These are phyloP conservation scores for Linnaemya tessellans DNA, from an alignment of 2,888 invertebrate species.

Conservation along the genomic window DNA sequence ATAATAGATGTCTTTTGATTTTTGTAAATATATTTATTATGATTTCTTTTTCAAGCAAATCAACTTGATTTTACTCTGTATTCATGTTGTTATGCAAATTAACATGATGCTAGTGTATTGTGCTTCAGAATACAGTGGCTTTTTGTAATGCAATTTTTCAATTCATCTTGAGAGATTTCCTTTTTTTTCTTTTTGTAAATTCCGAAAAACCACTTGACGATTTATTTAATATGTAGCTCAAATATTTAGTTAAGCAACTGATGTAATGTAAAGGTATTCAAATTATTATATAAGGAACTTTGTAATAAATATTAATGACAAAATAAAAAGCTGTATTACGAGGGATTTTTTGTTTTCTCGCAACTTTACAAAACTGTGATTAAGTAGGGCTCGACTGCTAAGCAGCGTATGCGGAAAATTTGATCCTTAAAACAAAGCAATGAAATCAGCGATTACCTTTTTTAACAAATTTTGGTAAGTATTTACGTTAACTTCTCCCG, in stretches of 20 bases:
- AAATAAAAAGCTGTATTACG: too few species aligned
- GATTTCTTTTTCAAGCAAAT: neutral
- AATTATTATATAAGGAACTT: neutral
- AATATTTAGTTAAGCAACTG: slow-evolving; percentile 22
- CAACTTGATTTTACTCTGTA: slow-evolving; percentile 12
- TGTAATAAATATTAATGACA: neutral
- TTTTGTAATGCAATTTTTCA: neutral
- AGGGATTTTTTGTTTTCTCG: too few species aligned
- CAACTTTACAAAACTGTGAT: too few species aligned
- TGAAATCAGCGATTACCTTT: too few species aligned
- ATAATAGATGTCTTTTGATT: neutral
- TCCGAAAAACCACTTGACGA: neutral
- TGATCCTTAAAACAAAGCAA: too few species aligned
- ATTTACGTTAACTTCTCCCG: too few species aligned
- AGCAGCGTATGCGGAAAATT: too few species aligned
- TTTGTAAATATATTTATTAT: slow-evolving; percentile 35
- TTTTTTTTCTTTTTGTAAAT: neutral
- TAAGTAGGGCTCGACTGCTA: too few species aligned
- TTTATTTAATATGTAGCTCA: slow-evolving; percentile 31
- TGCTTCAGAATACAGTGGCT: neutral
- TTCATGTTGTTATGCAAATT: slow-evolving; percentile 22
- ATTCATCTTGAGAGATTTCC: neutral
- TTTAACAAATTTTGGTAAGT: too few species aligned
- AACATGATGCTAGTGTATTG: neutral
- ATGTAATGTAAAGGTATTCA: slow-evolving; percentile 14